Percentiles rank a stretch among this genome's conserved stretches.
Conservation (phyloP, 2,113 vertebrate species). For the Notarius lentiginosus region DNA sequence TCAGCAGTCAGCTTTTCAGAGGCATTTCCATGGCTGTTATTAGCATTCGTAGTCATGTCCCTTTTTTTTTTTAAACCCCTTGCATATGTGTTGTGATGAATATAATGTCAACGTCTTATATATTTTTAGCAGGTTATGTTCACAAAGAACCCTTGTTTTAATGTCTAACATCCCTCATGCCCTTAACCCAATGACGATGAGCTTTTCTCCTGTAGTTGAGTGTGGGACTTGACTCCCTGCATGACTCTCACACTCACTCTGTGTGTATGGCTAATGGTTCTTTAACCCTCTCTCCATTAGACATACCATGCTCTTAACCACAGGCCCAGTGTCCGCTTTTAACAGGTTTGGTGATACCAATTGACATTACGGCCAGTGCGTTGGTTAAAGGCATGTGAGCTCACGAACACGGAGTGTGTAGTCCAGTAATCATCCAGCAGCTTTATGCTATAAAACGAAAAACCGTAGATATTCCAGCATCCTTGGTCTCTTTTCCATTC, state of each 20-base stretch:
- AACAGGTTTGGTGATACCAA: constrained; percentile 1
- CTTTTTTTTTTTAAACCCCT: not conserved
- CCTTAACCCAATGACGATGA: constrained; percentile 46
- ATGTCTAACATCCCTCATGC: constrained; percentile 26
- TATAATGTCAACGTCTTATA: constrained; percentile 43
- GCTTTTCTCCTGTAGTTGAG: constrained; percentile 31
- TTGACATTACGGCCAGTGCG: constrained; percentile 5
- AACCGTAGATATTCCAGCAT: not conserved
- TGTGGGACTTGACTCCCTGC: constrained; percentile 20
- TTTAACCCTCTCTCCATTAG: constrained; percentile 40
- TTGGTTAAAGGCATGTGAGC: constrained; percentile 21
- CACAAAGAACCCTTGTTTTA: constrained; percentile 26
- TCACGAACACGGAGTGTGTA: constrained; percentile 1
- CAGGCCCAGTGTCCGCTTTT: constrained; percentile 19
- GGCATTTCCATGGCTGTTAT: not conserved
- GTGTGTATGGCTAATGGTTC: constrained; percentile 43
- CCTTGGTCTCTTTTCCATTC: not conserved
- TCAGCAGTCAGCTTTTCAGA: not conserved
- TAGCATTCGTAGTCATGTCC: constrained; percentile 12
- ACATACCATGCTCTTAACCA: constrained; percentile 35
- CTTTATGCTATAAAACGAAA: not conserved
- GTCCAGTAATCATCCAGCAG: not conserved
- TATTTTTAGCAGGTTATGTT: constrained; percentile 56
- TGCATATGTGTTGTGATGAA: constrained; percentile 46
- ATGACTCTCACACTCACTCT: constrained; percentile 39